Base-by-base conservation (phyloP, 2,888 invertebrate genomes). In the Agrypnus murinus region DNA sequence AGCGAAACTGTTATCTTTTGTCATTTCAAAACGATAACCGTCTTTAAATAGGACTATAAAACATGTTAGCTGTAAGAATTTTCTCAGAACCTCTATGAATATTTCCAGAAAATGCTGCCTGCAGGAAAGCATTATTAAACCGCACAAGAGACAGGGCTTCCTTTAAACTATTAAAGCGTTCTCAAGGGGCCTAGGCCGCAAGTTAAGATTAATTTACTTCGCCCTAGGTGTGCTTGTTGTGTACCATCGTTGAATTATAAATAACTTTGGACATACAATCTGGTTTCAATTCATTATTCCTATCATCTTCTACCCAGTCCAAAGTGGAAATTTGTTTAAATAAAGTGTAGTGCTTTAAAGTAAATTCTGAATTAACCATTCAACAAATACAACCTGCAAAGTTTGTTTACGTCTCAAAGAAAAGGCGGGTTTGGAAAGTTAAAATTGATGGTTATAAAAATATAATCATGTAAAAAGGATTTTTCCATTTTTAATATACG, bases 181-280 rank as follows among this genome's bases (percentile, higher is more conserved):
- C 62, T 46, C 62, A 31, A 12, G 62, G 15, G 62, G 36, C 34
- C 62, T 65, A 48, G 34, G 40, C 66, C 48, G 66, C 46, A 59
- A 66, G 59, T 66, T 58, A 66, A 66, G 66, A 58, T 59, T 66
- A 66, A 66, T 66, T 66, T 65, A 58, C 65, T 43, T 65, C 65
- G 34, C 65, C 65, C 36, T 58, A 46, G 65, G 65, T 65, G 57
- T 57, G 57, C 43, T 43, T 64, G 53, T 57, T 55, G 34, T 55
- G 32, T 19, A 57, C n/a, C 14, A 43, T 55, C 55, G 10, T 32
- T 57, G 65, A 65, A 65, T 65, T 57, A 65, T 65, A 57, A 57
- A 65, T 65, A 64, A 36, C 50, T 12, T 38, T 34, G 31, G 38
- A 38, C 38, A 40, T 19, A 45, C 32, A 34, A 43, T 31, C 43